Evolutionary conservation across 2,888 invertebrate species (phyloP).

Genomic region (Erannis defoliaria): DNA sequence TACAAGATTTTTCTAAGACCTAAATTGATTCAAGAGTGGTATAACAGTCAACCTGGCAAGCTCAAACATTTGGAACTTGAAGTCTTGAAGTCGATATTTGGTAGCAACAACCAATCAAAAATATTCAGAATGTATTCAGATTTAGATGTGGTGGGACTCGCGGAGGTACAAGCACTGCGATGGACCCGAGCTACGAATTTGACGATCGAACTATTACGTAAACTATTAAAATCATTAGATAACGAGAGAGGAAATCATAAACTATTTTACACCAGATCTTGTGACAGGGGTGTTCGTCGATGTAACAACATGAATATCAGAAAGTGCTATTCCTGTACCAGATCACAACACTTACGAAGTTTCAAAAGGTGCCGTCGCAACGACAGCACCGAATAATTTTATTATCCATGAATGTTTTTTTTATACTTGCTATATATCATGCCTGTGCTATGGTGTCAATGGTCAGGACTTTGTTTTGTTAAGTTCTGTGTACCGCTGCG

Average conservation of each 20-base stretch:
- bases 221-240: neutral
- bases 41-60: conserved; percentile 37
- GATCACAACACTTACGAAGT: neutral
- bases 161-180: conserved; percentile 56
- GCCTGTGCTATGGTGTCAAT: too few species aligned
- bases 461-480: too few species aligned
- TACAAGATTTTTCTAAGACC: conserved; percentile 69
- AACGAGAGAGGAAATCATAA: neutral
- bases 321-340: neutral
- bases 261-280: conserved; percentile 1
- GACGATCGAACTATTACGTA: conserved; percentile 45
- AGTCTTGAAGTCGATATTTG: conserved; percentile 57
- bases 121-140: conserved; percentile 46
- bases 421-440: too few species aligned
- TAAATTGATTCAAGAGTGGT: conserved; percentile 61
- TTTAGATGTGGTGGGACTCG: conserved; percentile 54
- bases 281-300: conserved; percentile 5
- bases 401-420: neutral
- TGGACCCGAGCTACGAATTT: conserved; percentile 52
- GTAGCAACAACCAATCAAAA: conserved; percentile 20
- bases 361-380: neutral
- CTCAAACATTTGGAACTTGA: conserved; percentile 56
- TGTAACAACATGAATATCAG: neutral
- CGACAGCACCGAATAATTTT: neutral
- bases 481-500: too few species aligned